phyloP scores from a whole-genome alignment of 1,140 invertebrate species.

The Zaprionus camerounensis region DNA sequence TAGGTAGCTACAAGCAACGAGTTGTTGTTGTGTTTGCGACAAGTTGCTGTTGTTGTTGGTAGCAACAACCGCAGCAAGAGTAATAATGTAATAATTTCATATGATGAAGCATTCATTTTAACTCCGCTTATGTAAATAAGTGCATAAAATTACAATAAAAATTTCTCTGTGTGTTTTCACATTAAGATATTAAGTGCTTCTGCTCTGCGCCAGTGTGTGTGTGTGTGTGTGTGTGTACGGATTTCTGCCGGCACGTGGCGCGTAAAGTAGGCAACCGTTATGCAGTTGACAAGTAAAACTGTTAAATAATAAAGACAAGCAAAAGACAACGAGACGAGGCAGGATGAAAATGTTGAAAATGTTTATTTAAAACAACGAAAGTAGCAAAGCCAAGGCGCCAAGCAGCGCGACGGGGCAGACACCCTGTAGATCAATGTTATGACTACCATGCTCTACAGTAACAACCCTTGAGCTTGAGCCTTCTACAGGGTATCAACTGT shows the following conservation, averaged over 20 bases:
- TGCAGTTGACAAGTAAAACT: constrained; percentile 41
- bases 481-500: neutral
- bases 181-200: constrained; percentile 71
- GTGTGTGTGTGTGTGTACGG: neutral
- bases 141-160: constrained; percentile 77
- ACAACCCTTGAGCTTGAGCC: neutral
- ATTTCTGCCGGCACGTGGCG: constrained; percentile 5
- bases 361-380: constrained; percentile 22
- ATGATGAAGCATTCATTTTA: constrained; percentile 74
- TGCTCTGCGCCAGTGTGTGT: neutral
- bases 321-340: neutral
- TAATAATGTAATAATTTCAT: constrained; percentile 78
- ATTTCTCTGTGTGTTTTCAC: constrained; percentile 28
- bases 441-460: neutral
- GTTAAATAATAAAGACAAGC: constrained; percentile 48
- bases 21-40: constrained; percentile 8
- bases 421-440: neutral
- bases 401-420: neutral
- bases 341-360: constrained; percentile 10
- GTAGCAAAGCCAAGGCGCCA: neutral
- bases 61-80: constrained; percentile 46
- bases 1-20: neutral
- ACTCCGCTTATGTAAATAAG: constrained; percentile 79
- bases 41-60: neutral
- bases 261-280: constrained; percentile 24